Conservation (phyloP, 2,113 vertebrate species). For the Scalopus aquaticus region DNA sequence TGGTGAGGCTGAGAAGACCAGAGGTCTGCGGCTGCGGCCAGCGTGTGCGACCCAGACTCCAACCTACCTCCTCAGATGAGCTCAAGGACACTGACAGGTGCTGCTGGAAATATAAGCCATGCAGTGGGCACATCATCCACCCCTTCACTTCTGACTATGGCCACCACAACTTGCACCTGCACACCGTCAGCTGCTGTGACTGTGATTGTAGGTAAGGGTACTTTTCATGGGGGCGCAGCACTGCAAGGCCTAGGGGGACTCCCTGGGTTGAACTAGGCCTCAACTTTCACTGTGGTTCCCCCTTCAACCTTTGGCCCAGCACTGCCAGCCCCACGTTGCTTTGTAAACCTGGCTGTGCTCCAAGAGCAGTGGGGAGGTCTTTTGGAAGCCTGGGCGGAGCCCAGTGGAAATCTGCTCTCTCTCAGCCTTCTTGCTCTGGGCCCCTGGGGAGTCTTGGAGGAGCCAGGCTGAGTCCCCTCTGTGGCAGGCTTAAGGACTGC, state of each 20-base stretch:
- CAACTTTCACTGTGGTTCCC: not conserved
- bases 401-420: not conserved
- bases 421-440: not conserved
- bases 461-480: conserved; percentile 5
- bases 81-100: conserved; percentile 90
- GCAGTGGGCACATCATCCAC: conserved; percentile 90
- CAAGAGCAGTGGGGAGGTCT: not conserved
- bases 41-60: not conserved
- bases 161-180: conserved; percentile 93
- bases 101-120: conserved; percentile 94
- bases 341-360: not conserved
- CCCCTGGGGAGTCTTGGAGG: not conserved
- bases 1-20: not conserved
- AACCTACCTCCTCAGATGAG: conserved; percentile 86
- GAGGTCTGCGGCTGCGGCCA: not conserved
- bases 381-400: not conserved
- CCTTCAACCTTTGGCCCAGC: not conserved
- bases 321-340: not conserved
- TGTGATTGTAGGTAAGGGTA: conserved; percentile 91
- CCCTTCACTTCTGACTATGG: conserved; percentile 91
- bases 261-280: not conserved
- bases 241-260: not conserved
- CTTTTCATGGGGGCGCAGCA: not conserved
- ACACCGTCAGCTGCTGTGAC: conserved; percentile 93
- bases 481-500: conserved; percentile 90